These are phyloP conservation scores for Polia nebulosa DNA, from an alignment of 2,888 invertebrate species.

Conservation along the genomic window DNA sequence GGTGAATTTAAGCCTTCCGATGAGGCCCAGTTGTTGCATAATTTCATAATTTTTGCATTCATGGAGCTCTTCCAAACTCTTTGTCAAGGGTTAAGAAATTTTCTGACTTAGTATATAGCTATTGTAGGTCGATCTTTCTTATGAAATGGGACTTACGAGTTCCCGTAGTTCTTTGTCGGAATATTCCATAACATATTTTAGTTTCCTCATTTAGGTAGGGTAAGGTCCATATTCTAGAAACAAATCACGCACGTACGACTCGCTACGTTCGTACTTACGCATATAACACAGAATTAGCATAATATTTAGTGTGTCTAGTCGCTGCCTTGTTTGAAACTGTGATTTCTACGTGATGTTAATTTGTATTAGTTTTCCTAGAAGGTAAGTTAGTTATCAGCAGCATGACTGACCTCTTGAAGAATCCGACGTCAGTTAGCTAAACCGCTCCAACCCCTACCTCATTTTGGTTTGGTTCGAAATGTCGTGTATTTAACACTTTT, in stretches of 20 bases:
- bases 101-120: neutral
- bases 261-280: conserved; percentile 30
- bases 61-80: neutral
- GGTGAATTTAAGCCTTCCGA: too few relatives aligned
- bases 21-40: too few relatives aligned
- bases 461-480: too few relatives aligned
- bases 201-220: neutral
- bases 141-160: neutral
- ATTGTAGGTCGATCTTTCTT: neutral
- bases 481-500: too few relatives aligned
- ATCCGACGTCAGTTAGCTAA: neutral
- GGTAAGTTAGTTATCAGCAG: conserved; percentile 12
- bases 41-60: neutral
- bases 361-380: conserved; percentile 22
- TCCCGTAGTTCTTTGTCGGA: neutral
- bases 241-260: conserved; percentile 39
- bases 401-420: neutral
- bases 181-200: conserved; percentile 11
- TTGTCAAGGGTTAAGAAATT: neutral
- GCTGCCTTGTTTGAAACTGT: conserved; percentile 35
- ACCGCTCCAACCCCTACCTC: too few relatives aligned
- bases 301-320: conserved; percentile 57
- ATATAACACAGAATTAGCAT: conserved; percentile 52
- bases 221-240: conserved; percentile 33
- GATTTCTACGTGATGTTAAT: conserved; percentile 53